These are phyloP conservation scores for Phaedon cochleariae DNA, from an alignment of 2,888 invertebrate species.

Conservation along the genomic window DNA sequence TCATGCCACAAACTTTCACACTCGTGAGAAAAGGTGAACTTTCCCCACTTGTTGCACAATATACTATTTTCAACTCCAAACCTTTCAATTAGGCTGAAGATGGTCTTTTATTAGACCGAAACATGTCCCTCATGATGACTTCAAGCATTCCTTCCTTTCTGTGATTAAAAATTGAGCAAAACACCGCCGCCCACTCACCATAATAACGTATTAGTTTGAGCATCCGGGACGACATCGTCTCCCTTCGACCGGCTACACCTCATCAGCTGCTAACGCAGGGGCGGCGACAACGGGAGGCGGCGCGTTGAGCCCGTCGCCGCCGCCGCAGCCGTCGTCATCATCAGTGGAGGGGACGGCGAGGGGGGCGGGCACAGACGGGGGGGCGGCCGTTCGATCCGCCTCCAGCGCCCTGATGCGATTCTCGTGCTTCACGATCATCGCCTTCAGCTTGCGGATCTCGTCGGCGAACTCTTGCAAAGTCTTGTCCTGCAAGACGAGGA, in stretches of 20 bases:
- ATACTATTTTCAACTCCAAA: too few species aligned
- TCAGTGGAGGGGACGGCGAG: conserved; percentile 36
- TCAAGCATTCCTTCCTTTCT: too few species aligned
- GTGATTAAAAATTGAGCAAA: neutral
- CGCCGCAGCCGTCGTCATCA: conserved; percentile 61
- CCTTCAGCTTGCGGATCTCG: conserved; percentile 90
- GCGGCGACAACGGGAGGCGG: conserved; percentile 42
- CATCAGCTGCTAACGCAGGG: conserved; percentile 68
- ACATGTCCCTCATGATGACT: too few species aligned
- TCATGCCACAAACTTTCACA: too few species aligned
- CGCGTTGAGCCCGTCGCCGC: conserved; percentile 59
- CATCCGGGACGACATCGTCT: conserved; percentile 17
- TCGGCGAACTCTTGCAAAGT: conserved; percentile 85
- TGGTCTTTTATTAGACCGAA: too few species aligned
- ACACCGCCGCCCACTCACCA: conserved; percentile 21
- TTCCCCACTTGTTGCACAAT: too few species aligned
- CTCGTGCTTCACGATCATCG: conserved; percentile 94
- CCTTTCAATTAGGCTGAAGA: too few species aligned
- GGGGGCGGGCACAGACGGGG: conserved; percentile 51
- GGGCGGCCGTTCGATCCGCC: conserved; percentile 63
- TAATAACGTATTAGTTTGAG: conserved; percentile 40
- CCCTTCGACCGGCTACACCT: conserved; percentile 63
- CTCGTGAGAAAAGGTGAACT: too few species aligned
- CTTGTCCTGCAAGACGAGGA: conserved; percentile 72
- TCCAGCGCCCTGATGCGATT: conserved; percentile 84